phyloP scores from a whole-genome alignment of 92 coral and sea anemone genomes.

The Porites evermanni region DNA sequence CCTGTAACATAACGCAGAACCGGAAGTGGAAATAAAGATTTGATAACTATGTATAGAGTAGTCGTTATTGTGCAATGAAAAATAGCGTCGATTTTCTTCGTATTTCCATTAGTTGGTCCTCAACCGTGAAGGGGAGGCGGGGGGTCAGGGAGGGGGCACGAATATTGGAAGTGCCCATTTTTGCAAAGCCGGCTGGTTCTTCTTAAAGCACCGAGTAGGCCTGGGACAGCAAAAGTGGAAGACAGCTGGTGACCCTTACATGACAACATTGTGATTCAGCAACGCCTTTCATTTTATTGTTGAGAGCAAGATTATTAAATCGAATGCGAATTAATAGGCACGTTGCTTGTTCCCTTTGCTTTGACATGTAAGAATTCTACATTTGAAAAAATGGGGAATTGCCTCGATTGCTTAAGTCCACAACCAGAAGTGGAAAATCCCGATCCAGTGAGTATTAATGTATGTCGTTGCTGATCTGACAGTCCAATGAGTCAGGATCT shows the following conservation, averaged over 20 bases:
- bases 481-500: too few species aligned
- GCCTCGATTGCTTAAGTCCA: constrained; percentile 82
- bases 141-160: too few species aligned
- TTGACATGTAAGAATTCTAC: constrained; percentile 13
- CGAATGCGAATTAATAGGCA: not conserved
- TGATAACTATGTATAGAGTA: too few species aligned
- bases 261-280: not conserved
- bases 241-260: not conserved
- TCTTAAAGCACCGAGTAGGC: too few species aligned
- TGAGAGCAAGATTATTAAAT: not conserved
- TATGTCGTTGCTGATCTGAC: not conserved
- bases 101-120: too few species aligned
- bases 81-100: too few species aligned
- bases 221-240: too few species aligned
- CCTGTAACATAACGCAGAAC: too few species aligned
- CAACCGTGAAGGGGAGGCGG: too few species aligned
- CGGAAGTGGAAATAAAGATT: too few species aligned
- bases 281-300: not conserved
- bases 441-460: constrained; percentile 67
- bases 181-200: not conserved
- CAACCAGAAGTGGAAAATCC: constrained; percentile 73
- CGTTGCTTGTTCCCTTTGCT: not conserved
- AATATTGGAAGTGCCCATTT: too few species aligned
- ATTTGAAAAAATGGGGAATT: constrained; percentile 73
- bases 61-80: too few species aligned